A percentile compares a stretch with the other conserved stretches of the same genome.
phyloP scores from a whole-genome alignment of 2,888 invertebrate species.

The Criorhina ranunculi region DNA sequence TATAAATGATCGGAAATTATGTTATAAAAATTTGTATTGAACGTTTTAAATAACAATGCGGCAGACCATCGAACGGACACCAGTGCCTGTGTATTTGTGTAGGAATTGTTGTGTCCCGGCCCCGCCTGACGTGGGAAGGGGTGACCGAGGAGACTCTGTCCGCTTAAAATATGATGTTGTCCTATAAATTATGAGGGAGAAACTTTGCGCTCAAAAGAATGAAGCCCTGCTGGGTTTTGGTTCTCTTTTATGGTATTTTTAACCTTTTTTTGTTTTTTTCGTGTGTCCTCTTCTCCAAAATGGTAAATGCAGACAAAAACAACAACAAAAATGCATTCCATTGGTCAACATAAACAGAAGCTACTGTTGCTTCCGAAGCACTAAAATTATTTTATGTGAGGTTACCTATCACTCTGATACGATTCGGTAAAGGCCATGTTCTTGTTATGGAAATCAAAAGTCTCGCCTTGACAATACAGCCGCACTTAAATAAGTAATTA shows the following conservation, averaged over 20 bases:
- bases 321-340: constrained; percentile 37
- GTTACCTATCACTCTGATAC: constrained; percentile 26
- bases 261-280: constrained; percentile 42
- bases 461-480: constrained; percentile 31
- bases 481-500: constrained; percentile 50
- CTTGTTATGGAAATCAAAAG: constrained; percentile 60
- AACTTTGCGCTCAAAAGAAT: constrained; percentile 37
- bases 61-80: no score
- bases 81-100: constrained; percentile 5
- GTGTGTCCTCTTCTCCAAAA: constrained; percentile 1
- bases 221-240: constrained; percentile 52
- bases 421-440: constrained; percentile 13
- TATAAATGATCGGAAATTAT: constrained; percentile 72
- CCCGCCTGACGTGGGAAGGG: constrained; percentile 1
- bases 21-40: constrained; percentile 74
- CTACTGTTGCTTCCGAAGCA: constrained; percentile 62
- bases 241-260: constrained; percentile 58
- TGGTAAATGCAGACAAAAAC: not conserved
- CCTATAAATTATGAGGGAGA: constrained; percentile 65
- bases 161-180: constrained; percentile 56
- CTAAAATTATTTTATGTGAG: constrained; percentile 59
- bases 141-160: constrained; percentile 13
- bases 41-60: constrained; percentile 60
- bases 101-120: not conserved
- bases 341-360: constrained; percentile 56